Evolutionary conservation across 2,113 vertebrate genomes (phyloP), one percentile per base, ranked within the genome.

Genomic region (Oryzias woworae): DNA sequence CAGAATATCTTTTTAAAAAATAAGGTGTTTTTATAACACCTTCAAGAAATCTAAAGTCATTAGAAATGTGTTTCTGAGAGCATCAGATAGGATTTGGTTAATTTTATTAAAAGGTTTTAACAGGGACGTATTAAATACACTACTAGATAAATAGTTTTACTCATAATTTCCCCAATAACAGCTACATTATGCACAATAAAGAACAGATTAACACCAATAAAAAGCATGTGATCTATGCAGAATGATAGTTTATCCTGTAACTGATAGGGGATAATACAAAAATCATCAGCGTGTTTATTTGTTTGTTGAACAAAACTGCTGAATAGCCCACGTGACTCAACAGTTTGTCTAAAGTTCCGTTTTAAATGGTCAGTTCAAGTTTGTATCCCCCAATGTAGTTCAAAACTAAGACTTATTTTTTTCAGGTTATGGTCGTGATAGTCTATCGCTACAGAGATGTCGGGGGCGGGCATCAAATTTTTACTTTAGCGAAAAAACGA

Each of bases 401-500:
- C 36, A 36, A 36, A 8, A 36, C 2, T 36, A 5, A 6, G 3
- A 1, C 20, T 20, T 6, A 2, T 12, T 12, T 13, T 53, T 1
- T 31, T 20, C 49, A 20, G n/a, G 17, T 15, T 51, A 12, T 23
- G 18, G n/a, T 7, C 58, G 45, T 47, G 52, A 49, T 43, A 50
- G 22, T 68, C 16, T 26, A 55, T n/a, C 58, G 48, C 41, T 36
- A 17, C 7, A 61, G 48, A 45, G 24, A 44, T 50, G 45, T 43
- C 28, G 64, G 71, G 65, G 78, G 77, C 20, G 69, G 64, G 53
- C 60, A 47, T 24, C 53, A 82, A 78, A 69, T 60, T 63, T 66
- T 48, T 45, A 59, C 62, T 79, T 66, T 63, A 64, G 72, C 66
- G 71, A 76, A n/a, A 70, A 59, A 58, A 63, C 80, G 77, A 23